Evolutionary conservation across 2,113 vertebrate genomes (phyloP).

Genomic region (Ciconia stormi): DNA sequence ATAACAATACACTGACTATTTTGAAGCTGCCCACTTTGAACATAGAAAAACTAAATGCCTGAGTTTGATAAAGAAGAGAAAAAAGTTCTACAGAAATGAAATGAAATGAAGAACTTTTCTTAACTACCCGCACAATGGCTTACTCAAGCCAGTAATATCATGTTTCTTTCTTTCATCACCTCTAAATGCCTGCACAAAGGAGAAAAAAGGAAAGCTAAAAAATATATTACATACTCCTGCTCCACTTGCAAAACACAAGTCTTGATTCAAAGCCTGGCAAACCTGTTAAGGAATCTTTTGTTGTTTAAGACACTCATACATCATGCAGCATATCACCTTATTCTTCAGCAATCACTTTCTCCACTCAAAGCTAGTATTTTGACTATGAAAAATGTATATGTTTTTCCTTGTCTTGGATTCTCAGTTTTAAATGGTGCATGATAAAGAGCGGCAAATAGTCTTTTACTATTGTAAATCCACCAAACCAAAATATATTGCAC

Average conservation of each 20-base stretch:
- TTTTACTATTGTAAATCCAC: not conserved
- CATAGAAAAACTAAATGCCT: not conserved
- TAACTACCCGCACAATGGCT: constrained; percentile 37
- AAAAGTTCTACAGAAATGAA: constrained; percentile 6
- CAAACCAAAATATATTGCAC: not conserved
- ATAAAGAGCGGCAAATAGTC: not conserved
- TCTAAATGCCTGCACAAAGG: constrained; percentile 10
- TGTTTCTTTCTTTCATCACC: constrained; percentile 34
- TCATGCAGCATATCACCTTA: not conserved
- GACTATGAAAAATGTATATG: constrained; percentile 40
- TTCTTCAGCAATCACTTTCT: not conserved
- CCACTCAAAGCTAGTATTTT: not conserved
- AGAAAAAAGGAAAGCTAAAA: constrained; percentile 27
- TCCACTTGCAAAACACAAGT: not conserved
- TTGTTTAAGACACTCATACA: constrained; percentile 49
- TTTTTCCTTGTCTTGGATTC: constrained; percentile 2
- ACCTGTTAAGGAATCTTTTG: constrained; percentile 21
- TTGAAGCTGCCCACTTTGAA: constrained; percentile 29
- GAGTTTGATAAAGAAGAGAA: not conserved
- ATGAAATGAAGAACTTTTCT: constrained; percentile 39
- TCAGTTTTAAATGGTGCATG: not conserved
- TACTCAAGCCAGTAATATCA: not conserved
- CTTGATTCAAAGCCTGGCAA: constrained; percentile 33
- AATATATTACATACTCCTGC: not conserved
- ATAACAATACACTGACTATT: not conserved